Base-by-base conservation (phyloP, 1,140 invertebrate species). In the Brachionus manjavacas region DNA sequence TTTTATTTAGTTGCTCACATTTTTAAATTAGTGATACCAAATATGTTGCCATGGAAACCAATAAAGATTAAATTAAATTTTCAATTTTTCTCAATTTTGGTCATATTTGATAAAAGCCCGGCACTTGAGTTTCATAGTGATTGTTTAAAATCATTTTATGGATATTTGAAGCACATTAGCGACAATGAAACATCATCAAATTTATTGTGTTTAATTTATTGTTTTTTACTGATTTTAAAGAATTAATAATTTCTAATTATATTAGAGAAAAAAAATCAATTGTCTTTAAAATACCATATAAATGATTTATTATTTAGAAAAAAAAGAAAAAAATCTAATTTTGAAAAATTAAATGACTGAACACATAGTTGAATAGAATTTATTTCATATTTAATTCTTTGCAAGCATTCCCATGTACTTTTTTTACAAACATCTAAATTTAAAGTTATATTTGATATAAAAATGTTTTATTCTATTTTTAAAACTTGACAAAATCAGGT, bases 1-100 rank as follows among this genome's bases (percentile, higher is more conserved):
- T 64, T 64, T 64, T 68, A 68, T 31, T 68, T 68, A 68, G 25
- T 68, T 60, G 14, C 31, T 68, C 31, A 68, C 66, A 68, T 68
- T 68, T 68, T 31, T 14, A 31, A 68, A 31, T 68, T 68, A 16
- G n/a, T 31, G 66, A 68, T 31, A 68, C 31, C 25, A 64, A 23
- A 23, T 9, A 64, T n/a, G 25, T 39, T 28, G 25, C 66, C 31
- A 68, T 68, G 66, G 66, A 68, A 31, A 68, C 66, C 66, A 68
- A n/a, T 14, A 31, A 28, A 68, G 31, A 31, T 31, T 39, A 39
- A 68, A 68, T 31, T 23, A 60, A 46, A 46, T 46, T 46, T 46
- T 12, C 11, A 46, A 20, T 60, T 60, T 55, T 60, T 52, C 46
- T 14, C 7, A 23, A 60, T 23, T 60, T 60, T 60, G 52, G 52